Evolutionary conservation across 2,113 vertebrate genomes (phyloP).

Genomic region (Dryoscopus gambensis): DNA sequence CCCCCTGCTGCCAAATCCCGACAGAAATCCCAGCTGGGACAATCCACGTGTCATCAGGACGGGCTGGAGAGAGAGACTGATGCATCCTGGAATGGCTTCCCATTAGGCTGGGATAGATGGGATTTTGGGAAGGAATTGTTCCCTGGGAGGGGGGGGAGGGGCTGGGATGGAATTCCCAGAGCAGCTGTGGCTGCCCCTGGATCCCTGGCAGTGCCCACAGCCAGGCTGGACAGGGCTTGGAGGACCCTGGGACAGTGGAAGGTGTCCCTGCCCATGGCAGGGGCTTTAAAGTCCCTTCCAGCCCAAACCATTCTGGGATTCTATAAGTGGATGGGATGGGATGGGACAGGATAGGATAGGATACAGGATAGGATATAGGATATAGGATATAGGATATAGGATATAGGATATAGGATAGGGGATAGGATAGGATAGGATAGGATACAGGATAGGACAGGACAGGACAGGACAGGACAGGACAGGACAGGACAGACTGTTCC

Average conservation of each 20-base stretch:
- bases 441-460: too few species aligned
- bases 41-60: too few species aligned
- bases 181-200: not conserved
- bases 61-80: too few species aligned
- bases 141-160: not conserved
- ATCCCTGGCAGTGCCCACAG: not conserved
- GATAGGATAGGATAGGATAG: too few species aligned
- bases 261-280: not conserved
- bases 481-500: not conserved
- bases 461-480: not conserved
- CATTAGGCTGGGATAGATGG: not conserved
- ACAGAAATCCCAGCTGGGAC: not conserved
- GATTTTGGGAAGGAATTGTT: not conserved
- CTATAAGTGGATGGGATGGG: not conserved
- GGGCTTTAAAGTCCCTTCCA: fast-evolving
- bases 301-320: not conserved
- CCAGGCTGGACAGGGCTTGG: not conserved
- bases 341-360: too few species aligned
- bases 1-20: not conserved
- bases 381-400: not conserved
- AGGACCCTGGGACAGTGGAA: not conserved
- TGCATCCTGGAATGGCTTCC: not conserved
- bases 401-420: too few species aligned
- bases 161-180: not conserved
- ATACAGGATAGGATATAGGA: not conserved